Evolutionary conservation across 1,140 invertebrate species (phyloP), one percentile per base, ranked within the genome.

Genomic region (Brachionus angularis): DNA sequence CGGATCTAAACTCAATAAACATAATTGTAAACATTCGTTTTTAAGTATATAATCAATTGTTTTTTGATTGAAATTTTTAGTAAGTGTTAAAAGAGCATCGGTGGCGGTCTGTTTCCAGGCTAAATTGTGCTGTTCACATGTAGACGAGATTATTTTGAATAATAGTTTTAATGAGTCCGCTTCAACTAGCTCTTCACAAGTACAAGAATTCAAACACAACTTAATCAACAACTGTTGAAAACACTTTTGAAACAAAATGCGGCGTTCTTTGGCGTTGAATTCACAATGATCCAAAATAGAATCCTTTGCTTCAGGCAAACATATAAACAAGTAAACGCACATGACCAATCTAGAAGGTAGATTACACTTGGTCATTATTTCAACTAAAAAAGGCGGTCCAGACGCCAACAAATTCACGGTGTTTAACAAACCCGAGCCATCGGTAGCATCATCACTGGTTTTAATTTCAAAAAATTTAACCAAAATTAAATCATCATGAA

Each of bases 261-360:
- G 84, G 72, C 91, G 86, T 82, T 97, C 93, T 70, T 53, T 36
- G 87, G 86, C 5, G 90, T 88, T 67, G 90, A 92, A 80, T 94
- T 95, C 79, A 95, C 91, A 80, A 89, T 91, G 10, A 79, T 81
- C 31, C 76, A 75, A 23, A 16, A 67, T 67, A 1, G 62, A 67
- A n/a, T 67, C 62, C 16, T 67, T 67, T 5, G 52, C 36, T 31
- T 31, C 27, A 42, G 95, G 93, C 49, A 99, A 84, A 84, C 98
- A 96, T 83, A 98, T 98, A 82, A 99, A 98, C 72, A 99, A 83
- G 80, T 99, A 99, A 33, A 98, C 84, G 84, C 95, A 97, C 85
- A 98, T 98, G 4, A 98, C 94, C 76, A 99, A 84, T 31, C 96
- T 98, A 71, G 93, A 97, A 36, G 96, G 95, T 73, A 99, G 88